Evolutionary conservation across 2,113 vertebrate genomes (phyloP), one percentile per base, ranked within the genome.

Genomic region (Piprites chloris): DNA sequence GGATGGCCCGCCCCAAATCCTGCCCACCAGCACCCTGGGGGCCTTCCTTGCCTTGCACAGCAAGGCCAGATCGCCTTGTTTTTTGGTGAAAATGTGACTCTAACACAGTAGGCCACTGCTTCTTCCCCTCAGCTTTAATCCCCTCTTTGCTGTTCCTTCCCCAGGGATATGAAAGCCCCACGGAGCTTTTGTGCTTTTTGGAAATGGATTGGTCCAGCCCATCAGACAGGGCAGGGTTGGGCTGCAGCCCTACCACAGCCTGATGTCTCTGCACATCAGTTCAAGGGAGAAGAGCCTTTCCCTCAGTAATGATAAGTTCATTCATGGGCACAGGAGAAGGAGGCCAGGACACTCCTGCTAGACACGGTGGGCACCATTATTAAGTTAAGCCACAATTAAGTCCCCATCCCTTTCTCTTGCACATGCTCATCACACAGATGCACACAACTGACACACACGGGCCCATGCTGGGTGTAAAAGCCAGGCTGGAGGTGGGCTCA

Each of bases 351-450:
- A 46, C 74, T 77, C 65, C n/a, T 26, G 55, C 24, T 61, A n/a
- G 24, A 18, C 32, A 5, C 17, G 4, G 17, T 0, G 1, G 1
- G 3, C 17, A 35, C 52, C 6, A 9, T 42, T 42, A 47, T 4
- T 30, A 68, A 30, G 26, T 44, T 73, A 89, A 69, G 50, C 35
- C 41, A 35, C 18, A 47, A 9, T 12, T 33, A 61, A 35, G 27
- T 56, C 16, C 32, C 28, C 24, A 24, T 5, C 20, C 50, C 46
- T 74, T 42, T 46, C 58, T 89, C 47, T n/a, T 37, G 74, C 73
- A 44, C 0, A 0, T 44, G 63, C 59, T 28, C 3, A 2, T 47
- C 35, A 39, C 76, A 77, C 23, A 42, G 52, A 35, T 22, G 65
- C 35, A 41, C 42, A 33, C 27, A 23, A 23, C 1, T 41, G 8